These are phyloP conservation scores for Diachasmimorpha longicaudata DNA, from an alignment of 1,140 invertebrate genomes.

Conservation along the genomic window DNA sequence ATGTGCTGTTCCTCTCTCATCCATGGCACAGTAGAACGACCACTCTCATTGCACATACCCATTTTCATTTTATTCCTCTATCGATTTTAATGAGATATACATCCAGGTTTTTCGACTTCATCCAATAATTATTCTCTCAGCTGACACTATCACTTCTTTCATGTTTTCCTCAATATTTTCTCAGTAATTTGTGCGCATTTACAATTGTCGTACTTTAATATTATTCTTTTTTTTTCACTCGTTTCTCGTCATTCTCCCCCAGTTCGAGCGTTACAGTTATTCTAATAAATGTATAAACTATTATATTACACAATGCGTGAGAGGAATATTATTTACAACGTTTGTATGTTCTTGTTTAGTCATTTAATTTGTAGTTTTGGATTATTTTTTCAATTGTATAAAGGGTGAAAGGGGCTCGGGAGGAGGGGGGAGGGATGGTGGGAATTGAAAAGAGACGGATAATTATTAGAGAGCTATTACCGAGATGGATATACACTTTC, in stretches of 20 bases:
- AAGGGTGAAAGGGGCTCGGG: background rate
- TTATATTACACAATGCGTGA: constrained; percentile 23
- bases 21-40: constrained; percentile 1
- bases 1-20: background rate
- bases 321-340: constrained; percentile 12
- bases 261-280: background rate
- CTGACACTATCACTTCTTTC: background rate
- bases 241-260: background rate
- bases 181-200: constrained; percentile 28
- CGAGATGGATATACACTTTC: constrained; percentile 9
- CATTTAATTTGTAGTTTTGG: background rate
- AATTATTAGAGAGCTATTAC: constrained; percentile 19
- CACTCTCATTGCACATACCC: background rate
- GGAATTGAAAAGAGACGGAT: constrained; percentile 13
- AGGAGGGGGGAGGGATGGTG: no score
- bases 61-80: background rate
- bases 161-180: background rate
- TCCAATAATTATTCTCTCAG: background rate
- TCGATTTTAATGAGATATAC: constrained; percentile 10
- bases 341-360: background rate
- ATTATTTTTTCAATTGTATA: background rate
- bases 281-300: constrained; percentile 17
- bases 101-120: background rate
- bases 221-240: background rate
- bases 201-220: background rate